Evolutionary conservation across 2,888 invertebrate genomes (phyloP).

Genomic region (Phrixothrix hirtus): DNA sequence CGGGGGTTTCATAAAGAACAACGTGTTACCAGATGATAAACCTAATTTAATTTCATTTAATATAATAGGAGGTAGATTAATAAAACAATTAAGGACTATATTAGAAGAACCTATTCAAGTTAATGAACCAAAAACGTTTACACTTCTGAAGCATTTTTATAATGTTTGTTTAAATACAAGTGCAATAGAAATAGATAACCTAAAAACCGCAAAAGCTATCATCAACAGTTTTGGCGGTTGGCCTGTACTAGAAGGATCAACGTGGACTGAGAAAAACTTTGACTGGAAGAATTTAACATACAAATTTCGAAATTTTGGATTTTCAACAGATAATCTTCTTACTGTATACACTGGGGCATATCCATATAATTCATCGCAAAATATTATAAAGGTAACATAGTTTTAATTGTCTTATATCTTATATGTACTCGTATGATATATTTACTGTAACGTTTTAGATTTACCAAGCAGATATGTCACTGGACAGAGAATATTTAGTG

Average conservation of each 20-base stretch:
- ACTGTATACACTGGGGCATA: conserved; percentile 24
- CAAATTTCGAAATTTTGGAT: conserved; percentile 20
- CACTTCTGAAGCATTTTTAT: conserved; percentile 8
- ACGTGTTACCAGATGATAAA: conserved; percentile 10
- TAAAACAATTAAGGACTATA: conserved; percentile 3
- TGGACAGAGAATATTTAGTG: conserved; percentile 82
- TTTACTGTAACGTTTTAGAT: too few relatives aligned
- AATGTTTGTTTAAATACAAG: conserved; percentile 85
- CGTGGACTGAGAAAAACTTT: conserved; percentile 6
- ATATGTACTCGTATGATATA: background rate
- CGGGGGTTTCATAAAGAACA: conserved; percentile 13
- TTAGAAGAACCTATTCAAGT: conserved; percentile 1
- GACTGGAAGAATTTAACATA: conserved; percentile 8
- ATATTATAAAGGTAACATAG: conserved; percentile 25
- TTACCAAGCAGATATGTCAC: conserved; percentile 83
- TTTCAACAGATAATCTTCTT: conserved; percentile 17
- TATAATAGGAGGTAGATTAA: background rate
- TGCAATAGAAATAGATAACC: conserved; percentile 77
- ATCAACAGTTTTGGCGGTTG: conserved; percentile 84
- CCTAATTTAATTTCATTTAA: conserved; percentile 2
- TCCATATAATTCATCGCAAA: conserved; percentile 28
- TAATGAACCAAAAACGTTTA: conserved; percentile 10
- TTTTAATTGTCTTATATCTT: background rate
- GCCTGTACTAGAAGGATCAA: conserved; percentile 72
- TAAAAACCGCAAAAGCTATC: conserved; percentile 71